Evolutionary conservation across 2,113 vertebrate genomes (phyloP), one percentile per base, ranked within the genome.

Genomic region (Galemys pyrenaicus): DNA sequence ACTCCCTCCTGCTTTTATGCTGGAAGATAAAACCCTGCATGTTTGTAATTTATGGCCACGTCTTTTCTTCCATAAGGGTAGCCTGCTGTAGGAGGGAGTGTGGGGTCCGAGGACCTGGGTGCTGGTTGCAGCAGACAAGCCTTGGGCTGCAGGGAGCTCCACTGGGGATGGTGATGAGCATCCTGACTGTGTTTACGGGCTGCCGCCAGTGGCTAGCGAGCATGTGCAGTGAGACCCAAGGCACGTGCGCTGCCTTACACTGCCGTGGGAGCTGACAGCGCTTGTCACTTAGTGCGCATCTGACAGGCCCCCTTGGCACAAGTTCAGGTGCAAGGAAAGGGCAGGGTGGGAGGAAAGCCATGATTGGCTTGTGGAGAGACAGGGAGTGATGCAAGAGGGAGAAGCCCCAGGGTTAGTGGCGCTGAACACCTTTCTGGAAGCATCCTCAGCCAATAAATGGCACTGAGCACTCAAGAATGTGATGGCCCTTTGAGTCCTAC

Each of bases 131-230:
- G 44, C 65, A 10, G 73, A 41, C 41, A 13, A 51, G 7, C 37
- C 7, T 1, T 3, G n/a, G 51, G 5, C 58, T 13, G 2, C 5
- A 9, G 19, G 64, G 83, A 78, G 26, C 54, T 51, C n/a, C 39
- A 3, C 1, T 46, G 8, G 64, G 54, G 8, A 8, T 37, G 62
- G 7, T 1, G 0, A 2, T 1, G 73, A 26, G 10, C 1, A 30
- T 67, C 37, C 0, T n/a, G 35, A 13, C 32, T 35, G 2, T 41
- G 22, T 15, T 70, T 22, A 15, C 0, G 56, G 79, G 75, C 22
- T 58, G 75, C 89, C 86, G 75, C 19, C 70, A 19, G 24, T 2
- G 9, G 44, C 24, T 70, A 75, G 91, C 6, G 28, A 79, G 46
- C 30, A 32, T 39, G 8, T 44, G 74, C 41, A 22, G 17, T 46